phyloP scores from a whole-genome alignment of 2,113 vertebrate species.

The Neomonachus schauinslandi region DNA sequence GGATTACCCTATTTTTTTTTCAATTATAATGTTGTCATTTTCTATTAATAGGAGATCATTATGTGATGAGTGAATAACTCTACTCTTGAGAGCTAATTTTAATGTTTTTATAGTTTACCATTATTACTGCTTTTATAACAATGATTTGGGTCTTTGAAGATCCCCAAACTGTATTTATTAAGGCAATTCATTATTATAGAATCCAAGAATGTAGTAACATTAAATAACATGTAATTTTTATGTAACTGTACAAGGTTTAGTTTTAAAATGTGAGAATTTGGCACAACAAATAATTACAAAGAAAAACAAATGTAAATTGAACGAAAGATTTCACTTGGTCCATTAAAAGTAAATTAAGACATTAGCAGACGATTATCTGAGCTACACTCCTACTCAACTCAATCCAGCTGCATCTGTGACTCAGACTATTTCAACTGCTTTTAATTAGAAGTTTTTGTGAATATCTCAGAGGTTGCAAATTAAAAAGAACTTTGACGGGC shows the following conservation, averaged over 20 bases:
- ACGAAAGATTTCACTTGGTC: conserved; percentile 46
- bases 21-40: neutral
- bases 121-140: conserved; percentile 21
- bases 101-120: neutral
- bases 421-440: conserved; percentile 59
- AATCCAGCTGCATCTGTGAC: conserved; percentile 53
- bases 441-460: conserved; percentile 68
- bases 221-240: conserved; percentile 36
- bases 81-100: neutral
- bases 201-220: conserved; percentile 45
- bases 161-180: conserved; percentile 33
- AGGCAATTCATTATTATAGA: conserved; percentile 27
- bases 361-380: conserved; percentile 53
- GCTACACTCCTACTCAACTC: conserved; percentile 23
- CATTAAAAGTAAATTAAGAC: conserved; percentile 64
- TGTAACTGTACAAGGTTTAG: conserved; percentile 36
- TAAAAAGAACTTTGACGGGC: neutral
- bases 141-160: neutral
- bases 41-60: neutral
- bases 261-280: conserved; percentile 50
- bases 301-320: conserved; percentile 54
- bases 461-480: conserved; percentile 51
- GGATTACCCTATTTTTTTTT: neutral
- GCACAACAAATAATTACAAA: conserved; percentile 66
- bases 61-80: neutral